Base-by-base conservation (phyloP, 2,113 vertebrate species). In the Seriola aureovittata region DNA sequence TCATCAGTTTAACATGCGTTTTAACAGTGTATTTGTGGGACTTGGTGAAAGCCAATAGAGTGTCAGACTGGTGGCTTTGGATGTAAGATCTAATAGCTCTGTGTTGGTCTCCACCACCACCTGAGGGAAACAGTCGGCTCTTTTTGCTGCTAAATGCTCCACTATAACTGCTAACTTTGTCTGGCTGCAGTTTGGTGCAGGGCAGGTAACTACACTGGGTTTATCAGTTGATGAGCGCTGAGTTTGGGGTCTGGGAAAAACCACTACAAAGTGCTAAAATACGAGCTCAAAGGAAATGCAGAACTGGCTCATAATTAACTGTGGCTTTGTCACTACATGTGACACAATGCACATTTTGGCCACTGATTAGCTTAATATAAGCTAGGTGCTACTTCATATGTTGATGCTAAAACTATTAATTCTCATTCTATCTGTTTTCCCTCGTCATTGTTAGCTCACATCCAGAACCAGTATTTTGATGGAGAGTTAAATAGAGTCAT, bases 401-500 rank as follows among this genome's bases (percentile, higher is more conserved):
- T 19, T 7, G 0, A 9, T 34, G n/a, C 23, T 29, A 29, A 29
- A 29, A 29, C 29, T 7, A 29, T 21, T 42, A 44, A 32, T 29
- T 36, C 40, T 21, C 16, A 12, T 46, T 29, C 29, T 29, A 29
- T 29, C 29, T 29, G 29, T 29, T 29, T 67, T 58, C 17, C 36
- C 54, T 65, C 46, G 42, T 40, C 40, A 6, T 40, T 14, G 9
- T 48, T 21, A 29, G n/a, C 44, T 55, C 21, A 38, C 34, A 46
- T n/a, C 2, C 4, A 14, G 0, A 48, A 46, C 17, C 5, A 4
- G 42, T 9, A 25, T 59, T 50, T 68, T 40, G 19, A 72, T 34
- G 69, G 16, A 21, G 50, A 76, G 52, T 77, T 76, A 52, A 71
- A 74, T 38, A 42, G 58, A 73, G 55, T 74, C 50, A 67, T 86